Conservation (phyloP, 2,797 vertebrate genomes). For the Pogonophryne albipinna region DNA sequence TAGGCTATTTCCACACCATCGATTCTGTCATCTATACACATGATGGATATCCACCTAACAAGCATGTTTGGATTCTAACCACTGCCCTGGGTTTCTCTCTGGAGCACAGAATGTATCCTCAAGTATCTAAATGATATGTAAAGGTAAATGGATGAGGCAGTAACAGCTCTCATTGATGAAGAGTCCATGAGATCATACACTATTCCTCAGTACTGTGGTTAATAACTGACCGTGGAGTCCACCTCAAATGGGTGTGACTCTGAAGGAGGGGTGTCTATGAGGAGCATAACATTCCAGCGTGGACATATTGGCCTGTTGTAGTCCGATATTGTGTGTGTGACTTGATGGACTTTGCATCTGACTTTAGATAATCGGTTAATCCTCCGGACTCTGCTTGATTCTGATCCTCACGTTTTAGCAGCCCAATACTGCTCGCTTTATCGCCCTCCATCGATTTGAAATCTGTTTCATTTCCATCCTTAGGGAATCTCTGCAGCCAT, state of each 20-base stretch:
- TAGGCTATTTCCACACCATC: slow-evolving; percentile 89
- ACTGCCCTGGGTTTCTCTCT: slow-evolving; percentile 54
- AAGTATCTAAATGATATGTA: slow-evolving; percentile 52
- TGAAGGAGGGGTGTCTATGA: slow-evolving; percentile 10
- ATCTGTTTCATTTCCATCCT: slow-evolving; percentile 82
- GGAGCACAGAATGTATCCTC: slow-evolving; percentile 50
- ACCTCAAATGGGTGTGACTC: slow-evolving; percentile 6
- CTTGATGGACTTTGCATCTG: slow-evolving; percentile 37
- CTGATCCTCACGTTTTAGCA: slow-evolving; percentile 73
- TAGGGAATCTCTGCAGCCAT: slow-evolving; percentile 85
- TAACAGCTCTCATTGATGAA: slow-evolving; percentile 30
- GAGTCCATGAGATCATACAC: slow-evolving; percentile 22
- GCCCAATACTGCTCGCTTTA: slow-evolving; percentile 75
- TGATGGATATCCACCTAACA: slow-evolving; percentile 87
- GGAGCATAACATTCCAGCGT: slow-evolving; percentile 5
- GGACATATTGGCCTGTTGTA: slow-evolving; percentile 23
- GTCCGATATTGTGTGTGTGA: slow-evolving; percentile 20
- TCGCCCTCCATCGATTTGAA: slow-evolving; percentile 81
- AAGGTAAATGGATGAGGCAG: slow-evolving; percentile 53
- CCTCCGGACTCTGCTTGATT: slow-evolving; percentile 62
- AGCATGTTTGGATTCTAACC: slow-evolving; percentile 76
- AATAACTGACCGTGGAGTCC: slow-evolving; percentile 3
- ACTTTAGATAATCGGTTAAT: slow-evolving; percentile 71
- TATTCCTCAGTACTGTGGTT: background rate
- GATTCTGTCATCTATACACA: slow-evolving; percentile 90